Base-by-base conservation (phyloP, 2,888 invertebrate genomes). In the Drosophila anomalipes region DNA sequence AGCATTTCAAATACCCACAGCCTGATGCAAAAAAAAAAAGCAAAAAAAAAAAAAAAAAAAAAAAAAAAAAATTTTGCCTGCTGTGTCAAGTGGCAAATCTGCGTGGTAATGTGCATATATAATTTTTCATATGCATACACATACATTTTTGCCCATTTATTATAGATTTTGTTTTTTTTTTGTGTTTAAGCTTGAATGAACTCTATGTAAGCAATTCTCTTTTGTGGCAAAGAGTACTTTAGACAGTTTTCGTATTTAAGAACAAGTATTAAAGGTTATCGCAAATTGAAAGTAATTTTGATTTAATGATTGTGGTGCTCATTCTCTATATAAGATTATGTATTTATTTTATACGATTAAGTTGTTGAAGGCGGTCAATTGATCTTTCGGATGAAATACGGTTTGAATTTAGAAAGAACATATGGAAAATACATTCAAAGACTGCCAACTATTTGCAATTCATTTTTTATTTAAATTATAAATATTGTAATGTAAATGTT, bases 61-160 rank as follows among this genome's bases (percentile, higher is more conserved):
- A 7, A 26, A 26, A 30, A 30, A 61, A 28, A 54, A 77, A 77
- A 70, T 67, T 47, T 54, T 63, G 66, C 47, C 66, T 61, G 86
- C 70, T 84, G 82, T 87, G 77, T 86, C 74, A 80, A 85, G 83
- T 85, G 90, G 74, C 71, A 86, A 85, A 90, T 90, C 90, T 86
- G 90, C 90, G 84, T 74, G 80, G 90, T 90, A 85, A 85, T 89
- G 84, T 89, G 90, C 89, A 90, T 85, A 90, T 77, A 90, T 83
- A 85, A 90, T 90, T 77, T 90, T 79, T 79, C 75, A 76, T 84
- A 65, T 74, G 73, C 57, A 65, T 52, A 59, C 52, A 56, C 67
- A 26, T 47, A 47, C 26, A 47, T 65, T 76, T 74, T 47, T 63
- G 22, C 14, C 47, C 22, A 47, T 47, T 22, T 22, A 26, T 47